Base-by-base conservation (phyloP, 1,140 invertebrate species). In the Bombus balteatus region DNA sequence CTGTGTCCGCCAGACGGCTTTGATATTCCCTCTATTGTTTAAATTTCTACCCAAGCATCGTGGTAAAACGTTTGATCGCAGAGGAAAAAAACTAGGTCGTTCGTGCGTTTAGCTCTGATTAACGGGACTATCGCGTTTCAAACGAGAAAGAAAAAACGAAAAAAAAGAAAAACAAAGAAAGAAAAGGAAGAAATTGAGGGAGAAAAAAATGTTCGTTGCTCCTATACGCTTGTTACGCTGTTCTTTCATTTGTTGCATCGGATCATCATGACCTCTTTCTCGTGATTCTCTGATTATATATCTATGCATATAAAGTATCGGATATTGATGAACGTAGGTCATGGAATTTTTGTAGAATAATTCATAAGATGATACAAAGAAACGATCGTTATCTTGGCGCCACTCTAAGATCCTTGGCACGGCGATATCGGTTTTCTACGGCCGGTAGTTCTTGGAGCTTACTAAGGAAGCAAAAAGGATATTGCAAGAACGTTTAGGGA, bases 61-160 rank as follows among this genome's bases (percentile, higher is more conserved):
- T 65, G 39, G 75, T 47, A 68, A 34, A 81, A 66, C 15, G 83
- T 85, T 73, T 85, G 57, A 81, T 81, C 41, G 41, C 5, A 12
- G 43, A 22, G 37, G 68, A 72, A 80, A 81, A 72, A 80, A 72
- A 74, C 34, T 73, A 28, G 78, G 78, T 74, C 78, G n/a, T 68
- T 73, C 32, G 41, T 85, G 78, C 83, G 78, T 85, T 41, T 78
- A 81, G 78, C 77, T 80, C 70, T 73, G 78, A 85, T 79, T 81
- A 85, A 85, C 83, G 83, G 70, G 57, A 85, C 66, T 81, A 59
- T 80, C 41, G 57, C 43, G 68, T 34, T 73, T 37, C 75, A 15
- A 47, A 84, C 39, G 65, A 47, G 62, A 71, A 62, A n/a, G 32
- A 18, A 37, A 41, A 59, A n/a, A 4, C 28, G 2, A 13, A 10